Percentiles rank a stretch among this genome's conserved stretches.
Evolutionary conservation across 2,797 vertebrate species (phyloP).

Genomic region (Nannoperca australis): DNA sequence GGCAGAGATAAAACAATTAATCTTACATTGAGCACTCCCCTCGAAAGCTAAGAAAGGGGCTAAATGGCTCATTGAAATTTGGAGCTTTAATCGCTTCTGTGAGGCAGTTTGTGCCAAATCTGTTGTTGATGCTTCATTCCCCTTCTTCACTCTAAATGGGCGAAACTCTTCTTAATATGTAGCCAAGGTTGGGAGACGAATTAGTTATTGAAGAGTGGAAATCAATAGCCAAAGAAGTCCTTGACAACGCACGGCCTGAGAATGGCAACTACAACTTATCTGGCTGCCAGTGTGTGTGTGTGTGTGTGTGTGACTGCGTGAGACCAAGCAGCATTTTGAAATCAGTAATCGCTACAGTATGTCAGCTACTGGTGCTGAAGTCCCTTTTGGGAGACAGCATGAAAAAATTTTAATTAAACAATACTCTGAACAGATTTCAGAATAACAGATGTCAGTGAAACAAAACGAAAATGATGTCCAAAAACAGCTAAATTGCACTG

Average conservation of each 20-base stretch:
- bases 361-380: not conserved
- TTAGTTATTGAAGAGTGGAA: conserved; percentile 74
- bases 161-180: conserved; percentile 66
- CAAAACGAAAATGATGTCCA: not conserved
- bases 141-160: conserved; percentile 52
- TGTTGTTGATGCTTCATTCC: conserved; percentile 70
- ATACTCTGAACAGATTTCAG: not conserved
- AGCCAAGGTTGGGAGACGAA: conserved; percentile 75
- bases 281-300: conserved; percentile 10
- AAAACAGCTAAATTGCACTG: not conserved
- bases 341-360: conserved; percentile 23
- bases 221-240: conserved; percentile 77
- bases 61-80: conserved; percentile 63
- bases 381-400: not conserved
- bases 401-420: not conserved
- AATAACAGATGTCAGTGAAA: not conserved
- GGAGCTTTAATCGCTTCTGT: conserved; percentile 65
- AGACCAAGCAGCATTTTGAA: not conserved
- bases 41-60: conserved; percentile 47
- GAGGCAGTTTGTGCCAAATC: conserved; percentile 65
- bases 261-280: conserved; percentile 68
- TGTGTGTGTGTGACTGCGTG: not conserved
- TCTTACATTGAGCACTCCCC: conserved; percentile 44
- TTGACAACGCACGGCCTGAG: conserved; percentile 55
- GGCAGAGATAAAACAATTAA: conserved; percentile 53